Evolutionary conservation across 2,888 invertebrate genomes (phyloP), one percentile per base, ranked within the genome.

Genomic region (Crepidodera aurea): DNA sequence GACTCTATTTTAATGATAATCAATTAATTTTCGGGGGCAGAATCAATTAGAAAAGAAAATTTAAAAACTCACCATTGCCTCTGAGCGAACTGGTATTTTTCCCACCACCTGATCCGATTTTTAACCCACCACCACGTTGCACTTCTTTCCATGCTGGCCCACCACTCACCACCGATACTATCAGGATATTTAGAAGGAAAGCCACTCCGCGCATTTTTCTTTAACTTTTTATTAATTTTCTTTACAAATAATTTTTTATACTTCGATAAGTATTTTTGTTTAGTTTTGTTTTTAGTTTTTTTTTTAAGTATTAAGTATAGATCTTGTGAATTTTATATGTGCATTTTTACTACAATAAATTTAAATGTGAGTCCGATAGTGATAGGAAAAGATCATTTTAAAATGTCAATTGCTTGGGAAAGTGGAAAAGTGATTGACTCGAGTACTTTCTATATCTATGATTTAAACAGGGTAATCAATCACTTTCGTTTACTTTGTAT

Each of bases 81-180:
- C 82, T 70, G n/a, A 76, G 65, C 2, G 71, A 68, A 2, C 77
- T 70, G 10, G 73, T 64, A 54, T 79, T 79, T 60, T 77, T 78
- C 7, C 73, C 73, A 10, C 71, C 73, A n/a, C 71, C 74, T 3
- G 62, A 66, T 16, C 79, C 79, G 10, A 82, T 70, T 69, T 79
- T 80, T 25, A 80, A 64, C 8, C 81, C 81, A 22, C 77, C 70
- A 6, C 81, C 81, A 42, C 82, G 71, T 60, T 80, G 80, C n/a
- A 79, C 74, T 42, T 79, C 79, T 55, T 79, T 80, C 81, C 81
- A 82, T 34, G 80, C 80, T 4, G 81, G 80, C 6, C 80, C 80
- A 3, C 79, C 81, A 70, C 80, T 81, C 18, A 81, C 81, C 22
- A 79, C 81, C 37, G 73, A 72, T 51, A 77, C 79, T 40, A 80